Evolutionary conservation across 1,140 invertebrate genomes (phyloP), one percentile per base, ranked within the genome.

Genomic region (Apocrypta bakeri): DNA sequence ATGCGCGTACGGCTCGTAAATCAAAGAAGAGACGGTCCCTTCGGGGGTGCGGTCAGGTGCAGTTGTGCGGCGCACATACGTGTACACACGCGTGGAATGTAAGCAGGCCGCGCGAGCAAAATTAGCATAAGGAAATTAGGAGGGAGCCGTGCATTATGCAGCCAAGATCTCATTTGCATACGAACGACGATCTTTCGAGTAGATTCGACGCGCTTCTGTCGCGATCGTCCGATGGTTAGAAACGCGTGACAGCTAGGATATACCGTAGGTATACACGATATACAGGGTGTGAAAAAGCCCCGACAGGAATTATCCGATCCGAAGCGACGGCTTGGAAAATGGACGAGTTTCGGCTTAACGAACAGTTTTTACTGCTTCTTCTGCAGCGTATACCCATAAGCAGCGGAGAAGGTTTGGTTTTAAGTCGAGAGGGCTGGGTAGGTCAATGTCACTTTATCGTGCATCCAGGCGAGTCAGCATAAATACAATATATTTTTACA

Each of bases 51-150:
- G 27, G 37, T 69, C 68, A 72, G 37, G 68, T 79, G 68, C 33
- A 33, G 33, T 40, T n/a, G n/a, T n/a, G n/a, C n/a, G n/a, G n/a
- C 24, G 12, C 17, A 24, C 64, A 24, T 24, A 0, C 7, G 63
- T 17, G 33, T 76, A 29, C 21, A 56, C 14, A 25, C 64, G 29
- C 64, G n/a, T 37, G 9, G 74, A 64, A 71, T 73, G 79, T 61
- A 82, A 79, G 83, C 82, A 86, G 85, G 84, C 63, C 84, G 66
- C 9, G 1, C 14, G 24, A 9, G 37, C 21, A 56, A 27, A 42
- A 86, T 86, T 86, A 85, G 77, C 86, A 86, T 86, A 86, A 85
- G 83, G 83, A 86, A 86, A 86, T 86, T 86, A 82, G 85, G 81
- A 78, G 82, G 78, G 71, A 73, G 72, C 78, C 83, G 72, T 84